Evolutionary conservation across 1,140 invertebrate genomes (phyloP), one percentile per base, ranked within the genome.

Genomic region (Camponotus pennsylvanicus): DNA sequence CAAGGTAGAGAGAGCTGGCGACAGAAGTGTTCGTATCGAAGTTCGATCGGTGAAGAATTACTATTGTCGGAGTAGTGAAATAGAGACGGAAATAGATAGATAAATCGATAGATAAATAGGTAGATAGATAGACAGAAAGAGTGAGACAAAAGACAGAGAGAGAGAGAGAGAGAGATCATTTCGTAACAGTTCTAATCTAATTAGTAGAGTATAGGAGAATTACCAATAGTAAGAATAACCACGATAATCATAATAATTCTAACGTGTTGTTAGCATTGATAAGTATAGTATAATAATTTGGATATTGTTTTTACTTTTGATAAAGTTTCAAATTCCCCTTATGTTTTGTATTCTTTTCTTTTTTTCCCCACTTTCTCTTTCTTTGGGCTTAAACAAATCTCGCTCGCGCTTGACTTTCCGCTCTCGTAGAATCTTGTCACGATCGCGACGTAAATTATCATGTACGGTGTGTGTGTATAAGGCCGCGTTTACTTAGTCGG

Each of bases 241-340:
- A 89, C 88, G 89, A 91, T 90, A 91, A 93, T 92, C 71, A 88
- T 91, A 92, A 92, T 87, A 92, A 92, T 88, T 85, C 89, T 93
- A 91, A 86, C 85, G 87, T 91, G 87, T 91, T 76, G 86, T 91
- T 88, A 91, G 86, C 85, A 90, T 92, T 77, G 88, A 85, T 80
- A 86, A 87, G 63, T 89, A 89, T 63, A 83, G 75, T 92, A 91
- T 71, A 90, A 88, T 89, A 86, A 85, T 88, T 89, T 90, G 87
- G 80, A 49, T 64, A 87, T 18, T 70, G 21, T 52, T 69, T 69
- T 49, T 73, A 69, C 21, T 89, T 89, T 89, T 90, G 61, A 86
- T 80, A 87, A 88, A 42, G n/a, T 82, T 88, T 13, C 63, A 59
- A 88, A 71, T 85, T 64, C 61, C 18, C n/a, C n/a, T 11, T 18